phyloP scores from a whole-genome alignment of 2,113 vertebrate species.

The Saccopteryx bilineata region DNA sequence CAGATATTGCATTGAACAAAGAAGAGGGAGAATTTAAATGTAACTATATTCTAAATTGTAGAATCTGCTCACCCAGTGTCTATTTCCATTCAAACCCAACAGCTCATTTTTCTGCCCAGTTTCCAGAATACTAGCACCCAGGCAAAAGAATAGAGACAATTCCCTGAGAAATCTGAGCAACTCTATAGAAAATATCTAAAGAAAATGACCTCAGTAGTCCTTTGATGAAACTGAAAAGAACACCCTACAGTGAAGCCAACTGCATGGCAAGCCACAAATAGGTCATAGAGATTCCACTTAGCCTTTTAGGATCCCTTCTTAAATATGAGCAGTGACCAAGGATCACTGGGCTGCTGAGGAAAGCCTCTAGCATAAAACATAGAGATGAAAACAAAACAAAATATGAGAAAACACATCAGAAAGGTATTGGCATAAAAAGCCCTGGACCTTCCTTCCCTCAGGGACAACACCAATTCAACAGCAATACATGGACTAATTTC shows the following conservation, averaged over 20 bases:
- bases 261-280: neutral
- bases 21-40: slow-evolving; percentile 21
- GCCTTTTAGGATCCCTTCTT: neutral
- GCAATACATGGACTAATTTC: neutral
- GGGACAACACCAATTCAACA: neutral
- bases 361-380: neutral
- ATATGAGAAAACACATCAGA: neutral
- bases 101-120: slow-evolving; percentile 39
- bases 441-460: neutral
- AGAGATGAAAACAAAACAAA: slow-evolving; percentile 22
- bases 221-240: slow-evolving; percentile 5
- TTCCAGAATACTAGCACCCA: neutral
- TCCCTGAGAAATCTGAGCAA: slow-evolving; percentile 47
- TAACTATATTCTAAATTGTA: slow-evolving; percentile 12
- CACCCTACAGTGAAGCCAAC: neutral
- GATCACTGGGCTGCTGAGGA: slow-evolving; percentile 1
- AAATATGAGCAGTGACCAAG: neutral
- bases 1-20: neutral
- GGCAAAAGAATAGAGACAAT: neutral
- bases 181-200: slow-evolving; percentile 12
- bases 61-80: neutral
- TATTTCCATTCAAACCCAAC: neutral
- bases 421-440: slow-evolving; percentile 9
- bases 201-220: slow-evolving; percentile 17
- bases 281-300: neutral